These are phyloP conservation scores for Aleiodes testaceus DNA, from an alignment of 2,888 invertebrate species.

Conservation along the genomic window DNA sequence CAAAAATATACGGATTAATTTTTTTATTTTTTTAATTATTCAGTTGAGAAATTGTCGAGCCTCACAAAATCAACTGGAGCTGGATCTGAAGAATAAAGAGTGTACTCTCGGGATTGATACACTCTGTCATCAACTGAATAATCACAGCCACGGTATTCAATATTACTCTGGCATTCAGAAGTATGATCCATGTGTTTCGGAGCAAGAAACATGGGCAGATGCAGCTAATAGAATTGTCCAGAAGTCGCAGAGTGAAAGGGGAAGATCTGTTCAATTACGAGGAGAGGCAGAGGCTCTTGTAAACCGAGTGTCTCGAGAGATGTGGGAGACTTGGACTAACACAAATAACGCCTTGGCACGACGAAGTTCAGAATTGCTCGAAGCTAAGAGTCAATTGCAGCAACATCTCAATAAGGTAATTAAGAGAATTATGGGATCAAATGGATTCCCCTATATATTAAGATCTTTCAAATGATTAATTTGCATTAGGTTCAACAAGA, in stretches of 20 bases:
- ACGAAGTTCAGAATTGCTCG: slow-evolving; percentile 84
- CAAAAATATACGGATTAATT: no score
- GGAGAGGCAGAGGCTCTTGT: slow-evolving; percentile 86
- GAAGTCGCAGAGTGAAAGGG: slow-evolving; percentile 87
- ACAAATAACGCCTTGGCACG: slow-evolving; percentile 87
- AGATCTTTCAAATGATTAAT: not conserved
- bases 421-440: not conserved
- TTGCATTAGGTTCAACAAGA: slow-evolving; percentile 86
- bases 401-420: slow-evolving; percentile 83
- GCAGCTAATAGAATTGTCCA: slow-evolving; percentile 84
- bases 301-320: slow-evolving; percentile 85
- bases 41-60: slow-evolving; percentile 84
- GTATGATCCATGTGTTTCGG: slow-evolving; percentile 88
- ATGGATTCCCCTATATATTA: no score
- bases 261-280: slow-evolving; percentile 85
- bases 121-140: slow-evolving; percentile 89
- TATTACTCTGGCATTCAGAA: slow-evolving; percentile 92
- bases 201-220: slow-evolving; percentile 88
- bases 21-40: no score
- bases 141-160: slow-evolving; percentile 85
- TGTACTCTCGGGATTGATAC: slow-evolving; percentile 89
- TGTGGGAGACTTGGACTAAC: slow-evolving; percentile 92
- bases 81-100: slow-evolving; percentile 91
- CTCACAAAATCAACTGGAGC: slow-evolving; percentile 90
- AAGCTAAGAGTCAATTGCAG: slow-evolving; percentile 89